A percentile compares a stretch with the other conserved stretches of the same genome.
These are phyloP conservation scores for Drosophila conformis DNA, from an alignment of 2,888 invertebrate species.

Conservation along the genomic window DNA sequence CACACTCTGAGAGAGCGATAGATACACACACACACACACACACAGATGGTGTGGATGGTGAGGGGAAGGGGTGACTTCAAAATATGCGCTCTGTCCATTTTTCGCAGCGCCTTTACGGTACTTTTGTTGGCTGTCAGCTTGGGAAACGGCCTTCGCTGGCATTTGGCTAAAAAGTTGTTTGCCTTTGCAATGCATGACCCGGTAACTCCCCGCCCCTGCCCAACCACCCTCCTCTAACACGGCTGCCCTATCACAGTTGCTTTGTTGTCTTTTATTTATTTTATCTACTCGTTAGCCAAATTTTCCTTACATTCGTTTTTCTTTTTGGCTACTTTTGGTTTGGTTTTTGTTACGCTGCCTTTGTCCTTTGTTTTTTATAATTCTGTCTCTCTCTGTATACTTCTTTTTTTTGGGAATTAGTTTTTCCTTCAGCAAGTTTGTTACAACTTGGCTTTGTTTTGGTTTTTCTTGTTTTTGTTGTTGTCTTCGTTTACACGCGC, in stretches of 20 bases:
- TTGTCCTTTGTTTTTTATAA: conserved; percentile 38
- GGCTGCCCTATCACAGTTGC: conserved; percentile 19
- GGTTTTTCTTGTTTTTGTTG: conserved; percentile 6
- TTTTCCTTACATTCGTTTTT: conserved; percentile 44
- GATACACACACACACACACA: conserved; percentile 13
- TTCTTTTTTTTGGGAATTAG: conserved; percentile 30
- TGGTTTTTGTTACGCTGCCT: conserved; percentile 29
- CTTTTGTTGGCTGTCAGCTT: conserved; percentile 48
- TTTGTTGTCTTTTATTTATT: conserved; percentile 57
- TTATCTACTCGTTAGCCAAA: conserved; percentile 65
- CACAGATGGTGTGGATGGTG: not conserved
- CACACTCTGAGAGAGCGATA: conserved; percentile 22
- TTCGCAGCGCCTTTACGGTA: conserved; percentile 66
- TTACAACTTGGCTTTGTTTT: conserved; percentile 46
- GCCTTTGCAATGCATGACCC: conserved; percentile 50
- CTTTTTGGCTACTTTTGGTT: conserved; percentile 29
- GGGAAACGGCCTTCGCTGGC: conserved; percentile 72
- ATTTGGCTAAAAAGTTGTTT: conserved; percentile 72
- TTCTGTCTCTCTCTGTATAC: not conserved
- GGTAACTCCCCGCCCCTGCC: conserved; percentile 4
- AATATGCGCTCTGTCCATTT: conserved; percentile 40
- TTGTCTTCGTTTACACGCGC: conserved; percentile 57
- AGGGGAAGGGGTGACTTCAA: conserved; percentile 16
- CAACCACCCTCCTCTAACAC: not conserved
- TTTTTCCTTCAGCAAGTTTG: conserved; percentile 50